Conservation (phyloP, 2,113 vertebrate genomes). For the Rhombomys opimus region DNA sequence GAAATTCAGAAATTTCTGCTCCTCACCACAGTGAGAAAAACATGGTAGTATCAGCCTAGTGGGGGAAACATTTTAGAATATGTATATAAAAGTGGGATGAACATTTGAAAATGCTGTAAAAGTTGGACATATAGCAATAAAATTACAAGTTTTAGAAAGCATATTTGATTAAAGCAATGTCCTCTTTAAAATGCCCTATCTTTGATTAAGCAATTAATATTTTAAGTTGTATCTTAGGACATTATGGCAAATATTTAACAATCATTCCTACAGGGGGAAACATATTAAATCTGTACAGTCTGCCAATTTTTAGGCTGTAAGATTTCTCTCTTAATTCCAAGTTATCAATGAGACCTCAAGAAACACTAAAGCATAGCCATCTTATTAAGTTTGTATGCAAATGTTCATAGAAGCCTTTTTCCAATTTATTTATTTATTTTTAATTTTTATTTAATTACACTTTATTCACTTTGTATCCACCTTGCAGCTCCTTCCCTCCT, state of each 20-base stretch:
- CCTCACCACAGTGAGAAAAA: slow-evolving; percentile 15
- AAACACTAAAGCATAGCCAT: neutral
- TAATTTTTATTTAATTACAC: too few relatives aligned
- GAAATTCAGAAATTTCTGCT: neutral
- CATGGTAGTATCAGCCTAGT: neutral
- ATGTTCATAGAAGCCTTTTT: neutral
- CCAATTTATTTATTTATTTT: neutral
- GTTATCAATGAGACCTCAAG: neutral
- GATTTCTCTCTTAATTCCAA: slow-evolving; percentile 19
- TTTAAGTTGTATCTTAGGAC: neutral
- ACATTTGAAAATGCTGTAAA: neutral
- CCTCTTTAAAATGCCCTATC: neutral
- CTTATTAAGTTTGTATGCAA: neutral
- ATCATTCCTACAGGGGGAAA: neutral
- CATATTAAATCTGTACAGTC: slow-evolving; percentile 5
- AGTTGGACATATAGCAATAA: neutral
- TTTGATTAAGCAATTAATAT: slow-evolving; percentile 35
- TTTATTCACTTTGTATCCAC: too few relatives aligned
- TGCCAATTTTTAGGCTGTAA: neutral
- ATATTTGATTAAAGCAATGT: neutral
- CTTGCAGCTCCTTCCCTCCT: too few relatives aligned
- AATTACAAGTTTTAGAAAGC: neutral
- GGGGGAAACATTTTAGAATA: neutral
- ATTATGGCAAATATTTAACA: slow-evolving; percentile 22
- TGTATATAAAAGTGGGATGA: slow-evolving; percentile 9